Base-by-base conservation (phyloP, 2,113 vertebrate species). In the Tetrax tetrax region DNA sequence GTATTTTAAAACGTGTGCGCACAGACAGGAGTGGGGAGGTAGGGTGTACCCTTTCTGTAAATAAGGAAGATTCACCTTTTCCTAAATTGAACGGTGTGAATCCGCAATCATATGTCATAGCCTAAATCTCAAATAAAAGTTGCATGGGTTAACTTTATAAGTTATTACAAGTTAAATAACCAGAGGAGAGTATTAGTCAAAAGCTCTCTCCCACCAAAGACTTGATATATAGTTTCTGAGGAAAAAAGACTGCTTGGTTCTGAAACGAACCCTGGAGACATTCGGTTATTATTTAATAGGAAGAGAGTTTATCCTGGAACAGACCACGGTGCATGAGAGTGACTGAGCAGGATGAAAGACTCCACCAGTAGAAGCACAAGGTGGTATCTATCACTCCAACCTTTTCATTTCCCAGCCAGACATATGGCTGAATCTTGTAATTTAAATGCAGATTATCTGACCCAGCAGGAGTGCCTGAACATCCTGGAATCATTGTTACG, bases 361-460 rank as follows among this genome's bases (percentile, higher is more conserved):
- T 95, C 89, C 53, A 95, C 54, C 29, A 71, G 87, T 53, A 87
- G 89, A 84, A 95, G 82, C 61, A 96, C 79, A 50, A 82, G 85
- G 97, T 97, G 96, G 95, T 95, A 94, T 93, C 77, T 85, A 92
- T 96, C 95, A 89, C 90, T 94, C 47, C 89, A 97, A 83, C 57
- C 94, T 90, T 97, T 85, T 94, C 86, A 88, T 94, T 97, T 97
- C 70, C 91, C 89, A 86, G 93, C 59, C 91, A 96, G 90, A 92
- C 94, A 96, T 90, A 93, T 81, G 83, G 92, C 64, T 80, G 92
- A 80, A 75, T 66, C 88, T 93, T 95, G 95, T 85, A 93, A 97
- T 95, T 93, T 96, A 96, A 97, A 94, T 92, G 96, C 92, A 90
- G 96, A 97, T 96, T 94, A 95, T 93, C 60, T 94, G 74, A 82